Evolutionary conservation across 2,888 invertebrate genomes (phyloP), one percentile per base, ranked within the genome.

Genomic region (Ferdinandea cuprea): DNA sequence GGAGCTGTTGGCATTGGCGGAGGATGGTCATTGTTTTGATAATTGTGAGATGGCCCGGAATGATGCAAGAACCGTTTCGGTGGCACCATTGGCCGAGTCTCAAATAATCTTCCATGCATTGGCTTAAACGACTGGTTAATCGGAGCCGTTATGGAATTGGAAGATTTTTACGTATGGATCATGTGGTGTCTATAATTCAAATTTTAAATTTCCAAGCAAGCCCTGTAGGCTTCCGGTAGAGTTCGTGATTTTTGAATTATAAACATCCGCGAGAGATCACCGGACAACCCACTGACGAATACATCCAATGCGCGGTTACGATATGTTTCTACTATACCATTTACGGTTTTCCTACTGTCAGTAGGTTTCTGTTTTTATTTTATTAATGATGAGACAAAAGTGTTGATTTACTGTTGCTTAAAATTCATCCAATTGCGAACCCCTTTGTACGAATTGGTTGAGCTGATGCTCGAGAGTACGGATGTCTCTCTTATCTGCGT

Each of bases 331-430:
- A 8, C 9, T 8, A 11, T 35, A 9, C 5, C 9, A 7, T 50
- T 50, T 2, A 50, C 25, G 6, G 25, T 50, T 21, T 50, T 28
- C 11, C n/a, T n/a, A n/a, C n/a, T 37, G 15, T 7, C 21, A 42
- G 25, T 77, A 80, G 7, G 66, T 32, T 15, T 85, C 80, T 0
- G 83, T 86, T 54, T 85, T 69, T 1, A 85, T 44, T 37, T 85
- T 85, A 21, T 50, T 50, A 25, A 50, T 50, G 3, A 50, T 50
- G 1, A 50, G 13, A 28, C 28, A 25, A 25, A 50, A 13, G 9
- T 50, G 48, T 7, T 9, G 48, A n/a, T 50, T 50, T n/a, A 50
- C n/a, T 1, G 25, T 28, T n/a, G 48, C 48, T 7, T 21, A 46
- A n/a, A n/a, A n/a, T n/a, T n/a, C n/a, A n/a, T n/a, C n/a, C n/a